Evolutionary conservation across 2,113 vertebrate genomes (phyloP).

Genomic region (Telmatochromis bifrenatus): DNA sequence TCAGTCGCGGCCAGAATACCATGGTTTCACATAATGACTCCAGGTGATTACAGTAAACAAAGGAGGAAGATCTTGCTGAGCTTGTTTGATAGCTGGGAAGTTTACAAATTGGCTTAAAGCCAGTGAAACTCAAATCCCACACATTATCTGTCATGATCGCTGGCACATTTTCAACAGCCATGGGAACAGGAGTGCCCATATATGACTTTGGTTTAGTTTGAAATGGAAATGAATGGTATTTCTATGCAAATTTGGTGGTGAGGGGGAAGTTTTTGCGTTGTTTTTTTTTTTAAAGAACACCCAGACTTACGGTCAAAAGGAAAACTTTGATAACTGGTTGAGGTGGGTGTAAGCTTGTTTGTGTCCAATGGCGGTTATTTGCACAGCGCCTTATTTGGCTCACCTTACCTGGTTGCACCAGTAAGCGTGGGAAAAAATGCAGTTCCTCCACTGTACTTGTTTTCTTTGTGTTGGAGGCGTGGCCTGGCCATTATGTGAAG

Average conservation of each 20-base stretch:
- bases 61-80: background rate
- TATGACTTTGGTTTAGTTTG: background rate
- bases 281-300: background rate
- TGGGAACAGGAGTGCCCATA: background rate
- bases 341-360: background rate
- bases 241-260: background rate
- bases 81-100: slow-evolving; percentile 1
- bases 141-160: background rate
- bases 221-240: background rate
- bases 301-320: background rate
- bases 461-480: slow-evolving; percentile 46
- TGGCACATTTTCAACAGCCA: slow-evolving; percentile 15
- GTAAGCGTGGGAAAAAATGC: slow-evolving; percentile 69
- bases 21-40: background rate
- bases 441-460: slow-evolving; percentile 47
- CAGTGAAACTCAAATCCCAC: background rate
- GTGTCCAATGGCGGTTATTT: slow-evolving; percentile 15
- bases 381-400: slow-evolving; percentile 41
- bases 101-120: background rate
- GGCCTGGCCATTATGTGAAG: slow-evolving; percentile 17
- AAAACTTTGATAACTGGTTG: background rate
- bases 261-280: background rate
- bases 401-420: slow-evolving; percentile 40
- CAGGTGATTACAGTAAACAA: background rate
- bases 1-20: background rate